Conservation (phyloP, 2,888 invertebrate species). For the Oeneis ivallda region DNA sequence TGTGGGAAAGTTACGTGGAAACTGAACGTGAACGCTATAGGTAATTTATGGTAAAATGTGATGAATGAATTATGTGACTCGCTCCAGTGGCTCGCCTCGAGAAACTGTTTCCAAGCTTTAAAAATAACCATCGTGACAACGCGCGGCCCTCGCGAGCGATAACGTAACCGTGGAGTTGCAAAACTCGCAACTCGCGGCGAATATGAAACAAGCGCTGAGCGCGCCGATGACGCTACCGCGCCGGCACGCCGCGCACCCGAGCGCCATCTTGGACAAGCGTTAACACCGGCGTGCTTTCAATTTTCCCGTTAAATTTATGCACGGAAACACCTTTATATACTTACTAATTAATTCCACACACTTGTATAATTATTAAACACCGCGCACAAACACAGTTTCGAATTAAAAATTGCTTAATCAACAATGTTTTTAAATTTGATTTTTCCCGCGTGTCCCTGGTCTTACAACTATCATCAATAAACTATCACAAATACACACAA, state of each 20-base stretch:
- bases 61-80: slow-evolving; percentile 51
- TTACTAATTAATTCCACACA: slow-evolving; percentile 21
- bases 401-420: neutral
- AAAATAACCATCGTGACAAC: slow-evolving; percentile 79
- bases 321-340: slow-evolving; percentile 27
- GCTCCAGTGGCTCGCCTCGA: slow-evolving; percentile 55
- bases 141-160: slow-evolving; percentile 69
- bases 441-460: slow-evolving; percentile 75
- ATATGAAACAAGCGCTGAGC: slow-evolving; percentile 74
- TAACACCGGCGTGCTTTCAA: slow-evolving; percentile 67
- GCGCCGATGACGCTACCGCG: slow-evolving; percentile 65
- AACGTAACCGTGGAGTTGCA: slow-evolving; percentile 75
- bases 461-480: slow-evolving; percentile 53
- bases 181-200: slow-evolving; percentile 62
- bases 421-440: slow-evolving; percentile 31
- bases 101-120: slow-evolving; percentile 62
- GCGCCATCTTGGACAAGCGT: slow-evolving; percentile 75
- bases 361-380: slow-evolving; percentile 21
- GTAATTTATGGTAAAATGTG: slow-evolving; percentile 56
- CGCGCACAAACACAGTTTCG: neutral
- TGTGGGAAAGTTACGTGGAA: slow-evolving; percentile 78
- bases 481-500: slow-evolving; percentile 49
- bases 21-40: slow-evolving; percentile 59
- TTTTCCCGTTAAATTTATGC: slow-evolving; percentile 43
- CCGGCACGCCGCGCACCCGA: slow-evolving; percentile 76